These are phyloP conservation scores for Nomada goodeniana DNA, from an alignment of 2,888 invertebrate genomes.

Conservation along the genomic window DNA sequence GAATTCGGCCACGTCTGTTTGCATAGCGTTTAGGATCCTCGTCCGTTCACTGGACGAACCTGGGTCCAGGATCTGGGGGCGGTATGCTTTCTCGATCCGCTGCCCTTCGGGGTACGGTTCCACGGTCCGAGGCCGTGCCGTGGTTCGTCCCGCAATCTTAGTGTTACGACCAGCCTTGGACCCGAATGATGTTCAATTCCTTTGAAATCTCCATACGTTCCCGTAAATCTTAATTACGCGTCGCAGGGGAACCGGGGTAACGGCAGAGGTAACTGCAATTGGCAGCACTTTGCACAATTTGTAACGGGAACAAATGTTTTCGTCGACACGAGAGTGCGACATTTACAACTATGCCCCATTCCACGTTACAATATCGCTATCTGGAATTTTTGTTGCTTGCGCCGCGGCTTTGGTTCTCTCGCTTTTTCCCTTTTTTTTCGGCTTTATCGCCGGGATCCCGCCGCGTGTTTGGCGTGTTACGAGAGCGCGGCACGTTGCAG, in stretches of 20 bases:
- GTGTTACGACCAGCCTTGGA: too few relatives aligned
- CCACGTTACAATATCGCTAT: slow-evolving; percentile 31
- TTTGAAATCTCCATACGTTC: too few relatives aligned
- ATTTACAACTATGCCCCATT: slow-evolving; percentile 33
- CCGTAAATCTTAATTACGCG: too few relatives aligned
- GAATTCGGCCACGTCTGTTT: slow-evolving; percentile 16
- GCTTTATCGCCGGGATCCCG: slow-evolving; percentile 47
- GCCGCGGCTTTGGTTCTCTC: background rate
- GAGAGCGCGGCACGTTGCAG: slow-evolving; percentile 13
- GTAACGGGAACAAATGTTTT: background rate
- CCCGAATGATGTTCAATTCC: too few relatives aligned
- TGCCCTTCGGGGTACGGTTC: too few relatives aligned
- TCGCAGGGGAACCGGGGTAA: background rate
- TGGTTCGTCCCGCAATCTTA: too few relatives aligned
- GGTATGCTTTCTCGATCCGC: too few relatives aligned
- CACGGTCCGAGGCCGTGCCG: too few relatives aligned
- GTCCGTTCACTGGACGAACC: too few relatives aligned
- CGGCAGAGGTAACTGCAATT: background rate
- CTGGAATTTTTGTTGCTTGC: background rate
- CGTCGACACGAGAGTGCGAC: slow-evolving; percentile 17
- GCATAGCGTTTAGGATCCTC: too few relatives aligned
- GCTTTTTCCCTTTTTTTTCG: slow-evolving; percentile 25
- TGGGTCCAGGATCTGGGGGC: too few relatives aligned
- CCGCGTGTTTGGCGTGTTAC: slow-evolving; percentile 28
- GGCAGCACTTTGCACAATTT: too few relatives aligned